phyloP scores from a whole-genome alignment of 2,797 vertebrate genomes.

The Phataginus tetradactyla region DNA sequence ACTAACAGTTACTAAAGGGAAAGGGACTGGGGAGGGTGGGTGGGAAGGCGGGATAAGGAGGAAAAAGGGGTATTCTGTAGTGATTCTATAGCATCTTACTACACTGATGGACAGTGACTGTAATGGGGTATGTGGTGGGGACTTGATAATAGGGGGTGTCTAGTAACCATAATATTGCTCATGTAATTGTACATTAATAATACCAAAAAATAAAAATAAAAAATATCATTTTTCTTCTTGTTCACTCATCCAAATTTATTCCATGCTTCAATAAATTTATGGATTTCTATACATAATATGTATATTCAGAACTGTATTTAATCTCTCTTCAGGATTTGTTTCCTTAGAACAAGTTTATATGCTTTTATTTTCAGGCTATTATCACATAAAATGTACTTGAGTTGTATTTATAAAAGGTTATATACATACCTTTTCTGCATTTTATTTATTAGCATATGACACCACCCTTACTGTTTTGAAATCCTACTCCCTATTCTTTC shows the following conservation, averaged over 20 bases:
- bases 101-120: too few species aligned
- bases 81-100: too few species aligned
- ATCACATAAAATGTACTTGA: conserved; percentile 6
- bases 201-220: background rate
- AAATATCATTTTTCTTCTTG: background rate
- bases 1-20: too few species aligned
- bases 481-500: background rate
- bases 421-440: background rate
- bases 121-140: too few species aligned
- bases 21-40: too few species aligned
- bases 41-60: too few species aligned
- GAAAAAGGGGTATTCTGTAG: too few species aligned
- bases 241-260: conserved; percentile 15
- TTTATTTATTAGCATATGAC: background rate
- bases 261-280: conserved; percentile 7
- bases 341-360: background rate
- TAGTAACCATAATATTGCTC: too few species aligned
- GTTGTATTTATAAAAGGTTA: background rate
- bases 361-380: background rate
- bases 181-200: too few species aligned
- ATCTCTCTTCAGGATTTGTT: conserved; percentile 38
- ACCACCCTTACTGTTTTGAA: conserved; percentile 7
- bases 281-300: background rate
- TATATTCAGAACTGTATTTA: background rate
- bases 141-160: too few species aligned